Conservation (phyloP, 2,888 invertebrate species). For the Lasioglossum leucozonium region DNA sequence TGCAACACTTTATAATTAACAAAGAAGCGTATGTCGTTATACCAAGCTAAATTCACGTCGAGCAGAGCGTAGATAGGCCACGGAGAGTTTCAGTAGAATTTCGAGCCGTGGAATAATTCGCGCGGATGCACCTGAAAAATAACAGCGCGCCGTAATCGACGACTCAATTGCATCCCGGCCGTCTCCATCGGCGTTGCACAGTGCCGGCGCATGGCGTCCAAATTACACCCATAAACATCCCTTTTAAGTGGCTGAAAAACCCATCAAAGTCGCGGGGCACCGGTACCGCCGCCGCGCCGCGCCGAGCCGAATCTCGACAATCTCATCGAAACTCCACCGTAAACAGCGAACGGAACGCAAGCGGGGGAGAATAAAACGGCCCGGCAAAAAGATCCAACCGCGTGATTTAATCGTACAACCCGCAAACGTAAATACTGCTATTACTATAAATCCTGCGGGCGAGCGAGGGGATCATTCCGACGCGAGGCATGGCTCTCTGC, state of each 20-base stretch:
- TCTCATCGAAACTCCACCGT: slow-evolving; percentile 21
- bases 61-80: background rate
- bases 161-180: slow-evolving; percentile 23
- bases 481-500: slow-evolving; percentile 3
- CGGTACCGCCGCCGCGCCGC: slow-evolving; percentile 17
- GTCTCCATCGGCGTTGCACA: slow-evolving; percentile 17
- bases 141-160: slow-evolving; percentile 29
- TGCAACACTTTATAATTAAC: too few species aligned
- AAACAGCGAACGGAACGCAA: slow-evolving; percentile 27
- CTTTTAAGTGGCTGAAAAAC: slow-evolving; percentile 31
- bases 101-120: background rate
- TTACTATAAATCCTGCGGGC: slow-evolving; percentile 23
- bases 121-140: slow-evolving; percentile 20
- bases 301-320: slow-evolving; percentile 22
- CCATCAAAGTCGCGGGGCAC: slow-evolving; percentile 33
- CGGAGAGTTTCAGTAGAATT: background rate
- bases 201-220: slow-evolving; percentile 10
- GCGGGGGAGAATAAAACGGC: slow-evolving; percentile 4
- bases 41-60: too few species aligned
- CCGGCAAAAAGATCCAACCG: background rate
- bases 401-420: slow-evolving; percentile 27
- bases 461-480: slow-evolving; percentile 23
- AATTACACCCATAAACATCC: slow-evolving; percentile 36
- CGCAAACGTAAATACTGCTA: slow-evolving; percentile 30
- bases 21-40: too few species aligned